Percentiles rank a stretch among this genome's conserved stretches.
phyloP scores from a whole-genome alignment of 2,113 vertebrate species.

The Leucopsar rothschildi region DNA sequence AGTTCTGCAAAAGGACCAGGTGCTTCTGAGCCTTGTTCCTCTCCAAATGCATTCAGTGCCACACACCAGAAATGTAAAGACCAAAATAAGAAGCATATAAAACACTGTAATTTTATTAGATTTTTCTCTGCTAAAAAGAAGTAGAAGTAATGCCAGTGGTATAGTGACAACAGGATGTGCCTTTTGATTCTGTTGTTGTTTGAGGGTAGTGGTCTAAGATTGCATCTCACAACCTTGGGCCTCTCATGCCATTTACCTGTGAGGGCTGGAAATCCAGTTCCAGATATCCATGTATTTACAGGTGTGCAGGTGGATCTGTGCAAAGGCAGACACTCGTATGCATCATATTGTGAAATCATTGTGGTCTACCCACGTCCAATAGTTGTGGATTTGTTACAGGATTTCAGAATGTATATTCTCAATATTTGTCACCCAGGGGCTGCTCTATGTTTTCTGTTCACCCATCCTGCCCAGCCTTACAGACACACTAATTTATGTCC shows the following conservation, averaged over 20 bases:
- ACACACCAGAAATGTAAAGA: background rate
- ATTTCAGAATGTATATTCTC: background rate
- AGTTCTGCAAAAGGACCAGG: background rate
- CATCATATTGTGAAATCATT: background rate
- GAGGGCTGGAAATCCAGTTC: background rate
- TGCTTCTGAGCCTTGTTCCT: background rate
- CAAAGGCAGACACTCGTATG: background rate
- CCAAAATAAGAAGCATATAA: background rate
- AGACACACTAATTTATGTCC: conserved; percentile 21
- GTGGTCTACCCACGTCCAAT: background rate
- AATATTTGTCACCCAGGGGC: background rate
- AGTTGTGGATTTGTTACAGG: background rate
- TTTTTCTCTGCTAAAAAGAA: background rate
- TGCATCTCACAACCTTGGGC: background rate
- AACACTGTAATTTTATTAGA: background rate
- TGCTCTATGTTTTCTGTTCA: background rate
- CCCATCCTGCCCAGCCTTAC: background rate
- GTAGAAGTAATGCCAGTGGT: background rate
- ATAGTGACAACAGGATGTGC: background rate
- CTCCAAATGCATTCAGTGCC: background rate
- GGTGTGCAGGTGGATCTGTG: background rate
- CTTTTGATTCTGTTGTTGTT: background rate
- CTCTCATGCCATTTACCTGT: background rate
- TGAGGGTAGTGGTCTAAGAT: background rate
- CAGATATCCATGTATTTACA: background rate